A percentile compares a stretch with the other conserved stretches of the same genome.
These are phyloP conservation scores for Lithophane ornitopus DNA, from an alignment of 2,888 invertebrate species.

Conservation along the genomic window DNA sequence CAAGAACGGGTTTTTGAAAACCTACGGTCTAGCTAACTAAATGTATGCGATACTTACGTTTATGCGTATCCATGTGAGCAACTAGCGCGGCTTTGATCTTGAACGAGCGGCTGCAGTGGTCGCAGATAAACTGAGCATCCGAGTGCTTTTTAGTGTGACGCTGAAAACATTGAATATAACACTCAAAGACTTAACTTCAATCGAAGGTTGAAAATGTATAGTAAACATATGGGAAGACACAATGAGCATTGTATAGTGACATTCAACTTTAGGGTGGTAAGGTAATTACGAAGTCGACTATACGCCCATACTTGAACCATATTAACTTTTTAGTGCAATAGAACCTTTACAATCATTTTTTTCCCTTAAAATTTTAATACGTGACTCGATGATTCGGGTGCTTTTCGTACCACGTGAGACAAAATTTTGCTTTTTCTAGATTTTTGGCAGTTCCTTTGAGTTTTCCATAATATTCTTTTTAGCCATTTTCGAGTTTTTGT, in stretches of 20 bases:
- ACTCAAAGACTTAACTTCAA: background rate
- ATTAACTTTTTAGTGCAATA: too few species aligned
- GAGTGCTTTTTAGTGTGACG: conserved; percentile 79
- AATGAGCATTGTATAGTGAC: background rate
- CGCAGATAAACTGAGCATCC: conserved; percentile 76
- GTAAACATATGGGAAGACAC: background rate
- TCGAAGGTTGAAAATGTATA: background rate
- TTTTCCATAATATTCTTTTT: too few species aligned
- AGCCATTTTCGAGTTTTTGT: too few species aligned
- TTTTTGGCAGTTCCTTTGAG: too few species aligned
- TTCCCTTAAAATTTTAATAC: too few species aligned
- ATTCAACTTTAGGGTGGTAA: background rate
- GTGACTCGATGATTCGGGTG: too few species aligned
- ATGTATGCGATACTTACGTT: conserved; percentile 68
- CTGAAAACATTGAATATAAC: conserved; percentile 64
- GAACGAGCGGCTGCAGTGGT: conserved; percentile 79
- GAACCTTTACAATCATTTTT: too few species aligned
- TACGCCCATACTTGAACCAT: too few species aligned
- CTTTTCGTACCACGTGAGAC: too few species aligned
- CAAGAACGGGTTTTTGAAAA: background rate
- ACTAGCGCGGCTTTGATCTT: conserved; percentile 76
- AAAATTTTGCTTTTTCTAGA: too few species aligned
- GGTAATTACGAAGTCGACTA: background rate
- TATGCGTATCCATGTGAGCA: conserved; percentile 81
- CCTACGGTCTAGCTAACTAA: background rate